Percentiles rank a stretch among this genome's conserved stretches.
phyloP scores from a whole-genome alignment of 2,888 invertebrate species.

The Phlogophora meticulosa region DNA sequence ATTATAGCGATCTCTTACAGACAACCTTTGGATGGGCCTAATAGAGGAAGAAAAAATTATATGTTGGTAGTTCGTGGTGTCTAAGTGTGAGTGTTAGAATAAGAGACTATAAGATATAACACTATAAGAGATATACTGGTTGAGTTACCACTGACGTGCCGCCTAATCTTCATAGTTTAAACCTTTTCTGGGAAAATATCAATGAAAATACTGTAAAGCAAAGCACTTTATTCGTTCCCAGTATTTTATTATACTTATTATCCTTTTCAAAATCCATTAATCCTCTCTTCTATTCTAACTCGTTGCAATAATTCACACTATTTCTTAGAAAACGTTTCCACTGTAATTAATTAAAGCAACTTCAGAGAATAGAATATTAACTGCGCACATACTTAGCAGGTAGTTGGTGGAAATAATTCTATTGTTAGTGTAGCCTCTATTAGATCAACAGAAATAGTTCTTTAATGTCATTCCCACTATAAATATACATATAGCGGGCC shows the following conservation, averaged over 20 bases:
- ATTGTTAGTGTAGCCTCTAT: background rate
- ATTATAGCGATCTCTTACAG: too few species aligned
- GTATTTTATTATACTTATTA: constrained; percentile 8
- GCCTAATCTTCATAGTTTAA: too few species aligned
- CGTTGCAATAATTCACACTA: background rate
- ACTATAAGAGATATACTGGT: too few species aligned
- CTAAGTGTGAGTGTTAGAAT: too few species aligned
- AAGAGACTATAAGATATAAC: too few species aligned
- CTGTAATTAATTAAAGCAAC: background rate
- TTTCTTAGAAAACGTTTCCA: background rate
- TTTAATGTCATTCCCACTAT: constrained; percentile 18
- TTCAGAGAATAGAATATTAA: background rate
- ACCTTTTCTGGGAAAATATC: background rate
- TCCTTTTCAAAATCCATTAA: background rate
- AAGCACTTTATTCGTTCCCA: background rate
- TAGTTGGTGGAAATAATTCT: background rate
- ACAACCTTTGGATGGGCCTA: too few species aligned
- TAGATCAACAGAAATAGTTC: background rate
- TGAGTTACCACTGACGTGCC: too few species aligned
- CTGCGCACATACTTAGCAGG: background rate
- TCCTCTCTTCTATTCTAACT: background rate
- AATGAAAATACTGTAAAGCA: background rate
- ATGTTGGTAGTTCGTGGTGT: too few species aligned
- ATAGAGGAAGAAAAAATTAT: too few species aligned
- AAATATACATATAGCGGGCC: constrained; percentile 23